A percentile compares a stretch with the other conserved stretches of the same genome.
phyloP scores from a whole-genome alignment of 2,888 invertebrate species.

The Drosophila mulleri region DNA sequence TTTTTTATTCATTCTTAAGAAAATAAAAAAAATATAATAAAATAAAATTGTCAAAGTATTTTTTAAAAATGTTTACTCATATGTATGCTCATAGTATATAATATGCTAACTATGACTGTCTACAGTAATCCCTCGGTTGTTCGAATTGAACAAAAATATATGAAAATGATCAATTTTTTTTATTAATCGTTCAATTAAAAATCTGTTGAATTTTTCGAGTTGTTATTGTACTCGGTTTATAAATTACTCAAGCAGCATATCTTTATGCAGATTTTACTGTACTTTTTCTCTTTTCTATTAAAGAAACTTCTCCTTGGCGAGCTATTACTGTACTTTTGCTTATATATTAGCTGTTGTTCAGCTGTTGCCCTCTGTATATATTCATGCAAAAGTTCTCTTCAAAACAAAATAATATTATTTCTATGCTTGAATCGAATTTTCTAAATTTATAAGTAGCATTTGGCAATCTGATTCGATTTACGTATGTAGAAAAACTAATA shows the following conservation, averaged over 20 bases:
- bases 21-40: conserved; percentile 9
- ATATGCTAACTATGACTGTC: background rate
- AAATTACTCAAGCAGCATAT: background rate
- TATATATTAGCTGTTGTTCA: conserved; percentile 12
- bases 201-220: background rate
- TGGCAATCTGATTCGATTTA: background rate
- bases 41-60: conserved; percentile 11
- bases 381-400: background rate
- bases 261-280: background rate
- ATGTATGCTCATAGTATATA: background rate
- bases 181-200: background rate
- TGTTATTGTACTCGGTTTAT: background rate
- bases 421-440: background rate
- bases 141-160: background rate
- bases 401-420: background rate
- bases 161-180: background rate
- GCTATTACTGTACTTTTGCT: background rate
- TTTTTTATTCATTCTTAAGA: conserved; percentile 20
- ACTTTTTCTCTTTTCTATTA: background rate
- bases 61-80: conserved; percentile 3
- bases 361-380: conserved; percentile 22
- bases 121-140: background rate
- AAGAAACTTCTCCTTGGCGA: background rate
- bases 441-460: background rate
- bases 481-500: background rate